Evolutionary conservation across 2,113 vertebrate genomes (phyloP), one percentile per base, ranked within the genome.

Genomic region (Prionailurus viverrinus): DNA sequence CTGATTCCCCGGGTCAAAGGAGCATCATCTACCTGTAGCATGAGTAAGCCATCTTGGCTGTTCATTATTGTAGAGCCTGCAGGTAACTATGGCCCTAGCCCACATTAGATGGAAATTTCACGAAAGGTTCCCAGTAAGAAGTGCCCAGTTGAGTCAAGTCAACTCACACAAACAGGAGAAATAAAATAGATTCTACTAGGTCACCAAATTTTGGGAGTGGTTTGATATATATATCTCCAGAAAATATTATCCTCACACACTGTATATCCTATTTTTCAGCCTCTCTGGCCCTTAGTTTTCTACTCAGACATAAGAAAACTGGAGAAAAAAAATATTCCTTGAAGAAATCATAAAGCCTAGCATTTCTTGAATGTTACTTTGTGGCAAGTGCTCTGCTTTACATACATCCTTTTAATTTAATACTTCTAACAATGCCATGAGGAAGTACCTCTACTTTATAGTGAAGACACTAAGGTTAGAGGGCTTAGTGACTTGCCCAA

Each of bases 221-320:
- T 33, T 83, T 97, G 25, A 39, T 95, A 78, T 5, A 13, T 71
- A 55, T 85, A 41, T 23, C 39, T 41, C 11, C 4, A 83, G 23
- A 91, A 96, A 53, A 69, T 36, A 39, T 13, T 85, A 19, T 23
- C 13, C 15, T 81, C 10, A 39, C 21, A 18, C 7, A 31, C 3
- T 27, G 0, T 19, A 27, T 89, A 16, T 85, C 36, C 14, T 66
- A 36, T 66, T 80, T 16, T 73, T 95, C 39, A 81, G 41, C 8
- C 84, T 93, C 39, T 33, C 6, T 63, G 7, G 61, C 9, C 29
- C 21, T 88, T 27, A 82, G 76, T 94, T 88, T 89, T 78, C 14
- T 95, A 51, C 33, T 86, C 27, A 73, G 65, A 84, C 41, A 53
- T 63, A 87, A 27, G 48, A 83, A 95, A 93, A 83, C 45, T 92